Evolutionary conservation across 2,888 invertebrate species (phyloP).

Genomic region (Orchesellides sinensis): DNA sequence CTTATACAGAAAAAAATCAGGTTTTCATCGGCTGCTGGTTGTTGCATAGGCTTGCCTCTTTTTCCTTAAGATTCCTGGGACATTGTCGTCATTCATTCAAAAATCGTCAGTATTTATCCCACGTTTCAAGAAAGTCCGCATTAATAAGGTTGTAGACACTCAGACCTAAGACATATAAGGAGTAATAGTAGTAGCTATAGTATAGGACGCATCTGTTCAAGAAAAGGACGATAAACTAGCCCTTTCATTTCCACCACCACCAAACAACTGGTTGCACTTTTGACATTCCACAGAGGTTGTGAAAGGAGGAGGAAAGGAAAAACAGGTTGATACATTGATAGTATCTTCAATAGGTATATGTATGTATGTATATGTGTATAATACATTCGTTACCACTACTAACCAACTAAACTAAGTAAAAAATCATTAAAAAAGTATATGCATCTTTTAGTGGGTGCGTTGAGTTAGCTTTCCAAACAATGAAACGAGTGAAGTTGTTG

Average conservation of each 20-base stretch:
- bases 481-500: not conserved
- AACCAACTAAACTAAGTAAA: too few species aligned
- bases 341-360: not conserved
- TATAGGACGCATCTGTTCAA: not conserved
- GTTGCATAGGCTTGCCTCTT: not conserved
- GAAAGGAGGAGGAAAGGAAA: not conserved
- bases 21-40: constrained; percentile 15
- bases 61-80: constrained; percentile 44
- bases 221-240: constrained; percentile 21
- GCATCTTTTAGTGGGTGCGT: constrained; percentile 20
- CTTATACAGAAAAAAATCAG: constrained; percentile 31
- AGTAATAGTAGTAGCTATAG: not conserved
- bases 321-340: not conserved
- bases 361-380: too few species aligned
- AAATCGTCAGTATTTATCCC: not conserved
- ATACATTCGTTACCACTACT: too few species aligned
- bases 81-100: constrained; percentile 56
- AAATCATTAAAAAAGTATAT: too few species aligned
- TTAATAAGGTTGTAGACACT: not conserved
- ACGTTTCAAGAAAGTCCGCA: not conserved
- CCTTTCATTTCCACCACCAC: constrained; percentile 55
- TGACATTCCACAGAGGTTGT: constrained; percentile 32
- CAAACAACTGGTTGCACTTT: constrained; percentile 47
- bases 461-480: not conserved
- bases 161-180: not conserved